These are phyloP conservation scores for Gastracanthus pulcherrimus DNA, from an alignment of 2,888 invertebrate species.

Conservation along the genomic window DNA sequence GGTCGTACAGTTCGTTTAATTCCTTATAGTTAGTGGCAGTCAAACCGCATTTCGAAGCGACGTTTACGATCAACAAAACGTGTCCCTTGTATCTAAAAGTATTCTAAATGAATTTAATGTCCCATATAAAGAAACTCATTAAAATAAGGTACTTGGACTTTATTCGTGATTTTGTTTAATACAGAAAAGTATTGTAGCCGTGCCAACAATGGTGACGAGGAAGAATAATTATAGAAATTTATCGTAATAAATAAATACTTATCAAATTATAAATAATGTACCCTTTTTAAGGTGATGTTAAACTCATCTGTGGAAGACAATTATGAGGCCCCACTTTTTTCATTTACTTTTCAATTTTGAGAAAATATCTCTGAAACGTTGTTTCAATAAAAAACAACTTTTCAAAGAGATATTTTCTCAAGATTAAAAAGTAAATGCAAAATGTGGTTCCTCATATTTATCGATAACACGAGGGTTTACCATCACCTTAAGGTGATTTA, in stretches of 20 bases:
- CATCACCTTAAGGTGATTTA: too few relatives aligned
- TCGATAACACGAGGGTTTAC: too few relatives aligned
- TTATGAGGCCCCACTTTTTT: too few relatives aligned
- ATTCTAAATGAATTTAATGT: not conserved
- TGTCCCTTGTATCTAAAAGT: slow-evolving; percentile 84
- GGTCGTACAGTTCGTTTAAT: slow-evolving; percentile 86
- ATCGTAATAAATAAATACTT: not conserved
- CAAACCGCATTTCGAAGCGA: slow-evolving; percentile 92
- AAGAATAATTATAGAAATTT: not conserved
- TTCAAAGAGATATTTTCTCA: too few relatives aligned
- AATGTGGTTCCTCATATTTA: too few relatives aligned
- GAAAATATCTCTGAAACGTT: too few relatives aligned
- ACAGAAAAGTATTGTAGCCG: too few relatives aligned
- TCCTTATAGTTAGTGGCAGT: slow-evolving; percentile 91
- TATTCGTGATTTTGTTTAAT: not conserved
- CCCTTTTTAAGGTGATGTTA: not conserved
- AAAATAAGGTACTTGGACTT: not conserved
- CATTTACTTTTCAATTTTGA: too few relatives aligned
- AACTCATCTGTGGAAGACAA: too few relatives aligned
- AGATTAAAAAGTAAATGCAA: too few relatives aligned
- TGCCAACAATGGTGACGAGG: not conserved
- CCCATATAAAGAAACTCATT: too few relatives aligned
- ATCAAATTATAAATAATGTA: not conserved
- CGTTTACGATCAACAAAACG: slow-evolving; percentile 91
- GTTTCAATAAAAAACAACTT: too few relatives aligned